phyloP scores from a whole-genome alignment of 2,797 vertebrate species.

The Ataeniobius toweri region DNA sequence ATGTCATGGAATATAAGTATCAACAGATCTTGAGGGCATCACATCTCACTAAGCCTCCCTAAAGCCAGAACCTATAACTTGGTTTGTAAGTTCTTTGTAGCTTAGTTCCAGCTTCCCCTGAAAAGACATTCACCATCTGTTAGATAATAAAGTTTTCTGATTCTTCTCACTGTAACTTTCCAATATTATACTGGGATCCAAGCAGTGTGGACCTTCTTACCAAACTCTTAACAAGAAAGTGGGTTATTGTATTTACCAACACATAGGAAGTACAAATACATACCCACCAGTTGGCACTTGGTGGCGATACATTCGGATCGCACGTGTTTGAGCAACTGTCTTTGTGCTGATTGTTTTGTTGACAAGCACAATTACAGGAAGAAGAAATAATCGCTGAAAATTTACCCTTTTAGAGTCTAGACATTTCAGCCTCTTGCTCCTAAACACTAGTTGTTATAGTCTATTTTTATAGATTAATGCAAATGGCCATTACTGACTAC shows the following conservation, averaged over 20 bases:
- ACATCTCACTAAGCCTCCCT: not conserved
- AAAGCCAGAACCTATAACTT: not conserved
- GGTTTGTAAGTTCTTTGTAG: not conserved
- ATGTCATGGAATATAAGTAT: not conserved
- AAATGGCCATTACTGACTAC: conserved; percentile 35
- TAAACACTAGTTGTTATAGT: conserved; percentile 31
- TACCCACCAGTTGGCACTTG: conserved; percentile 43
- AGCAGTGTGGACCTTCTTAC: not conserved
- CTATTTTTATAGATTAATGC: conserved; percentile 30
- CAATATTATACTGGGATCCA: not conserved
- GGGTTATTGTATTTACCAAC: not conserved
- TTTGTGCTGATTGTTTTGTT: conserved; percentile 59
- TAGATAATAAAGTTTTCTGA: not conserved
- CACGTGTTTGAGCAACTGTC: conserved; percentile 75
- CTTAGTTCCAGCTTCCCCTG: not conserved
- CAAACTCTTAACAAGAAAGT: not conserved
- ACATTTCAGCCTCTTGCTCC: conserved; percentile 23
- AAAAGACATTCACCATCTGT: not conserved
- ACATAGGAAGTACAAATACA: conserved; percentile 10
- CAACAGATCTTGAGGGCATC: not conserved
- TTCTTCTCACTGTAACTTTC: conserved; percentile 4
- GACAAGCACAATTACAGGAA: conserved; percentile 43
- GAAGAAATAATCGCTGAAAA: conserved; percentile 33
- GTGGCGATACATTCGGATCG: conserved; percentile 24
- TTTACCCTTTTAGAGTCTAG: conserved; percentile 47